These are phyloP conservation scores for Heliconius aoede DNA, from an alignment of 2,888 invertebrate genomes.

Conservation along the genomic window DNA sequence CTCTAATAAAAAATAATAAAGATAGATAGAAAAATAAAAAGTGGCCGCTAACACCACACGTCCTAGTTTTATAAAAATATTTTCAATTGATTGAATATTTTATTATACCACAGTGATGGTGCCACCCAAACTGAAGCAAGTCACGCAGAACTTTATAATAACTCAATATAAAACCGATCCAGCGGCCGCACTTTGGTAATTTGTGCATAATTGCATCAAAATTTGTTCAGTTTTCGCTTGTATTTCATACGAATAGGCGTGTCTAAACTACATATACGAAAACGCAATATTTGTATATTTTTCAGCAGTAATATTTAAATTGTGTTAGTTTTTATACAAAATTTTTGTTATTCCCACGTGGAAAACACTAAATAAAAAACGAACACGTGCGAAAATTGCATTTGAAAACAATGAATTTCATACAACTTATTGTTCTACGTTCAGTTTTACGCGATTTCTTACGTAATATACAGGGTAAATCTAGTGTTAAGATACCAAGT, in stretches of 20 bases:
- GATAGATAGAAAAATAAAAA: background rate
- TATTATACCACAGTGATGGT: constrained; percentile 31
- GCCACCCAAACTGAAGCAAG: constrained; percentile 36
- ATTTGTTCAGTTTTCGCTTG: constrained; percentile 16
- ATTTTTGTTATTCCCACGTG: background rate
- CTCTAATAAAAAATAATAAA: too few relatives aligned
- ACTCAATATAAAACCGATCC: constrained; percentile 43
- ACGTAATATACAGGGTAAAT: too few relatives aligned
- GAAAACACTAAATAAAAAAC: background rate
- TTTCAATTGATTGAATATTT: constrained; percentile 38
- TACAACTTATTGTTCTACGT: background rate
- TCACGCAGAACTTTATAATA: constrained; percentile 42
- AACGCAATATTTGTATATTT: background rate
- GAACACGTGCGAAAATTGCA: background rate
- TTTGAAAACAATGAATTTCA: background rate
- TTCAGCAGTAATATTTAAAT: background rate
- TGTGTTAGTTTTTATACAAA: background rate
- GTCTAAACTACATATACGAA: background rate
- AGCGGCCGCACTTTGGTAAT: constrained; percentile 41
- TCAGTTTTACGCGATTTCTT: too few relatives aligned
- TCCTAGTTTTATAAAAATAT: background rate
- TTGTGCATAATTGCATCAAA: constrained; percentile 42
- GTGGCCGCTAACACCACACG: background rate
- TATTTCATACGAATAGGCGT: constrained; percentile 1
- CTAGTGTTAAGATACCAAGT: too few relatives aligned